Evolutionary conservation across 2,888 invertebrate species (phyloP), one percentile per base, ranked within the genome.

Genomic region (Cepaea hortensis): DNA sequence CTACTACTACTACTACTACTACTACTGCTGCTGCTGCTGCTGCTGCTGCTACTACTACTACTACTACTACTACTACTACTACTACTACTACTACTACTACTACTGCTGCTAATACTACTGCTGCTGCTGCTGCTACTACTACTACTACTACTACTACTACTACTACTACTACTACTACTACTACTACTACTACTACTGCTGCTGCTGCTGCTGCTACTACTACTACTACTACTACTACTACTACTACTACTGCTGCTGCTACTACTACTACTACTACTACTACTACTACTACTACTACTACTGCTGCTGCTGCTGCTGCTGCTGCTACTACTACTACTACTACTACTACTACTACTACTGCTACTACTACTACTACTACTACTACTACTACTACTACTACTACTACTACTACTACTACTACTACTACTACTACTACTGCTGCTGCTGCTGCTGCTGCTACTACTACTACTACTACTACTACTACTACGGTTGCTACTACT

Each of bases 281-380:
- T 65, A 65, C 55, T 50, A 23, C 55, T 50, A 23, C 55, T 50
- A 65, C 11, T 13, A 65, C 65, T 13, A 65, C 11, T 65, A 65
- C 65, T 65, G 35, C 35, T 35, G 35, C 35, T 35, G 35, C 1
- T 35, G 35, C 35, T 35, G 35, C 35, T 35, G 35, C 35, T 35
- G 35, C 35, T 35, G 35, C 35, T 35, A 1, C 35, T 35, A 35
- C 35, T 35, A 35, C 62, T 80, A 80, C 62, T 80, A 80, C 62
- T 80, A 80, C 62, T 55, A 80, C 62, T 80, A 80, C 65, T 75
- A 1, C 75, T 75, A 18, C 75, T 35, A 75, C 75, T 75, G 1
- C 75, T 75, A 46, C 75, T 75, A 13, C 75, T 75, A 13, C 75
- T 46, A n/a, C 46, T 46, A 18, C 23, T 46, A 13, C 46, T 18